phyloP scores from a whole-genome alignment of 1,140 invertebrate species.

The Trachymyrmex cornetzi region DNA sequence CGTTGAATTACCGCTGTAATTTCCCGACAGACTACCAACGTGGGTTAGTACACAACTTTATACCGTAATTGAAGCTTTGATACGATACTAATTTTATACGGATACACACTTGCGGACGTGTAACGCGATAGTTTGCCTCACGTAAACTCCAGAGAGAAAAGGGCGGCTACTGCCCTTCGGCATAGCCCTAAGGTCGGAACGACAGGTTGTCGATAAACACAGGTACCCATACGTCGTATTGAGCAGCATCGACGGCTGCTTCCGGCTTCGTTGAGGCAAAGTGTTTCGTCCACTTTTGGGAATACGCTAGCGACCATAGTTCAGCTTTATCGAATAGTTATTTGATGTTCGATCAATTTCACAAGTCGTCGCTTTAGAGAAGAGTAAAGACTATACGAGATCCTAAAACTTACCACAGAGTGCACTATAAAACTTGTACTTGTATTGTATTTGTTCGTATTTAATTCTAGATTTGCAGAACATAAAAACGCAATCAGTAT shows the following conservation, averaged over 20 bases:
- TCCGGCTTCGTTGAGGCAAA: constrained; percentile 55
- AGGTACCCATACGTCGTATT: constrained; percentile 46
- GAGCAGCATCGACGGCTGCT: constrained; percentile 59
- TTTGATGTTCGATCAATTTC: constrained; percentile 25
- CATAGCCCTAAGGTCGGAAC: constrained; percentile 51
- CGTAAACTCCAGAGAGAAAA: constrained; percentile 73
- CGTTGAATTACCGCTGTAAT: neutral
- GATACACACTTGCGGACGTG: constrained; percentile 50
- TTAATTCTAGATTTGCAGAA: neutral
- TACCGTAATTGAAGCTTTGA: constrained; percentile 49
- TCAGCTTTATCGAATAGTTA: constrained; percentile 14
- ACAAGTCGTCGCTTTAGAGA: neutral
- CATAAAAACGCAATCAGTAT: neutral
- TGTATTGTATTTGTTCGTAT: neutral
- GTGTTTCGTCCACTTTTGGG: constrained; percentile 21
- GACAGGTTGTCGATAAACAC: constrained; percentile 75
- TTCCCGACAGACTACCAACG: neutral
- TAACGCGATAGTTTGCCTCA: constrained; percentile 66
- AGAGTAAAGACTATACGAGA: neutral
- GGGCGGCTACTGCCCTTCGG: constrained; percentile 67
- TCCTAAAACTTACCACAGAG: neutral
- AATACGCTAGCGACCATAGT: constrained; percentile 30
- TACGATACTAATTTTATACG: constrained; percentile 64
- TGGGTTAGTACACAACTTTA: constrained; percentile 35
- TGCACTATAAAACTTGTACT: neutral